Percentiles rank a stretch among this genome's conserved stretches.
phyloP scores from a whole-genome alignment of 2,888 invertebrate species.

The Cerceris ruficornis region DNA sequence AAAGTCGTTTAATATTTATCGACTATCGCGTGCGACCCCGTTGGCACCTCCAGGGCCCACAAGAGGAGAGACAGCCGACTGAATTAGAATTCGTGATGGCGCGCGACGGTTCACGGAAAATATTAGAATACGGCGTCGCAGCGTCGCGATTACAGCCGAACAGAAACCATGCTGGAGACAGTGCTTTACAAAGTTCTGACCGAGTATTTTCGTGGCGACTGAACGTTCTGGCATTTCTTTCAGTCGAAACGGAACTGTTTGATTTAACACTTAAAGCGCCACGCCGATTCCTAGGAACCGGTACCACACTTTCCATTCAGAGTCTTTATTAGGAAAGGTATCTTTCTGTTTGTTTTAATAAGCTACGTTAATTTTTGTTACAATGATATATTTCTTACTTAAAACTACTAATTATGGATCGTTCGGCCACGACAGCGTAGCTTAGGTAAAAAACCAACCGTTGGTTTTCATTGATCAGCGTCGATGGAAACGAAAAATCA shows the following conservation, averaged over 20 bases:
- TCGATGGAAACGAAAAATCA: too few species aligned
- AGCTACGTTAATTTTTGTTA: too few species aligned
- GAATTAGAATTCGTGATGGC: slow-evolving; percentile 68
- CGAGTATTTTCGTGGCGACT: neutral
- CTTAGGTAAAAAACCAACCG: too few species aligned
- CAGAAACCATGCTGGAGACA: neutral
- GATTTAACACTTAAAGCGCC: too few species aligned
- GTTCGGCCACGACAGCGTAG: too few species aligned
- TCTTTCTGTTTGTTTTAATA: too few species aligned
- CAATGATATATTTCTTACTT: too few species aligned
- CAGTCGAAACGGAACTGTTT: neutral
- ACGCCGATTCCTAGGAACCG: too few species aligned
- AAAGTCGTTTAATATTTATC: slow-evolving; percentile 80
- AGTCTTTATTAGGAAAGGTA: too few species aligned
- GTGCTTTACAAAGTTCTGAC: neutral
- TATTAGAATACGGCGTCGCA: slow-evolving; percentile 77
- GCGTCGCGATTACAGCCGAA: slow-evolving; percentile 58
- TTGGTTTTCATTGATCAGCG: too few species aligned
- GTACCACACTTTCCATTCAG: too few species aligned
- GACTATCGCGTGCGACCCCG: slow-evolving; percentile 69
- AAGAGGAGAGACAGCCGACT: slow-evolving; percentile 29
- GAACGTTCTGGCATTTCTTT: neutral
- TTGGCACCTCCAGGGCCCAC: slow-evolving; percentile 60
- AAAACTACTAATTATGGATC: too few species aligned
- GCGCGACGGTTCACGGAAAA: slow-evolving; percentile 73